phyloP scores from a whole-genome alignment of 2,797 vertebrate species.

The Cyprinodon diabolis region DNA sequence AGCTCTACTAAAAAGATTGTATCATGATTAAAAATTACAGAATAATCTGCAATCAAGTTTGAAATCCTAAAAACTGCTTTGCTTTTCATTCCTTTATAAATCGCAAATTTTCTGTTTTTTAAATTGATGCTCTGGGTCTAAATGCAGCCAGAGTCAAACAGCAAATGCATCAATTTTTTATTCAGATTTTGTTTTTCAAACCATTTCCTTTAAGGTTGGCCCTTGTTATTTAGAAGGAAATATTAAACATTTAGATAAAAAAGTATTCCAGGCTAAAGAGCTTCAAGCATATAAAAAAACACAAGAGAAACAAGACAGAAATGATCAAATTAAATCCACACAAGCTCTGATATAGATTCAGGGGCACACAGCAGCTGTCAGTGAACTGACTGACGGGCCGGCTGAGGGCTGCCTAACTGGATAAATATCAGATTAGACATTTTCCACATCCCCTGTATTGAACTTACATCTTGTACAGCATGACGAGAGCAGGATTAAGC shows the following conservation, averaged over 20 bases:
- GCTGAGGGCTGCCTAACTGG: slow-evolving; percentile 37
- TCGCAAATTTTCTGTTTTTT: not conserved
- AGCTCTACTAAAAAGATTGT: not conserved
- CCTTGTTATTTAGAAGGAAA: not conserved
- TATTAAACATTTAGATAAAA: not conserved
- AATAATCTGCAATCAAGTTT: not conserved
- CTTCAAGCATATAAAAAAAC: not conserved
- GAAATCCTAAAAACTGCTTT: not conserved
- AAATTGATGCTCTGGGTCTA: not conserved
- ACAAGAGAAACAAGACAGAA: slow-evolving; percentile 3
- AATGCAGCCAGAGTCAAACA: not conserved
- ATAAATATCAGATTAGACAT: slow-evolving; percentile 58
- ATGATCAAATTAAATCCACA: slow-evolving; percentile 3
- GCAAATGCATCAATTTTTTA: not conserved
- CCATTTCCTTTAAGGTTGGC: not conserved
- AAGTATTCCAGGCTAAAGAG: not conserved
- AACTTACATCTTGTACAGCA: slow-evolving; percentile 45
- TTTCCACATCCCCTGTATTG: slow-evolving; percentile 35
- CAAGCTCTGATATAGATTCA: slow-evolving; percentile 30
- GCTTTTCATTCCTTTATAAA: not conserved
- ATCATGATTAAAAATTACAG: not conserved
- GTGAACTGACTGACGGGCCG: slow-evolving; percentile 46
- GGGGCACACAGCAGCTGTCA: slow-evolving; percentile 32
- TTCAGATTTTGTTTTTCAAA: not conserved
- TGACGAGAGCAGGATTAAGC: slow-evolving; percentile 51